Conservation (phyloP, 2,113 vertebrate genomes). For the Stegostoma tigrinum region DNA sequence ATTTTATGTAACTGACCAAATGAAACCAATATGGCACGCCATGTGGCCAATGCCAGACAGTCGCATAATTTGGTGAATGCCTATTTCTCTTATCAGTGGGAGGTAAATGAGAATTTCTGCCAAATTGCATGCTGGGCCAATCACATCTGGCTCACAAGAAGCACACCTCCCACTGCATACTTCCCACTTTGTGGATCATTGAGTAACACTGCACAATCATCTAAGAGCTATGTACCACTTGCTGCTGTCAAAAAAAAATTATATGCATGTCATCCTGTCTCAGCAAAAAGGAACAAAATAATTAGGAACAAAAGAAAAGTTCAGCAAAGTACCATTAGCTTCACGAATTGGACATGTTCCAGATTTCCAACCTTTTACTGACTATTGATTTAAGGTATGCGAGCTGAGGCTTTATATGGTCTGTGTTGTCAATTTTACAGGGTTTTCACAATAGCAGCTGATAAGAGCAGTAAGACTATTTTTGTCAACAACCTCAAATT, state of each 20-base stretch:
- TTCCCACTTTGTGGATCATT: neutral
- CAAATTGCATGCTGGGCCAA: neutral
- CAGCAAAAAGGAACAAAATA: neutral
- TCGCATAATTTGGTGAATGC: neutral
- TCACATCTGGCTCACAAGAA: neutral
- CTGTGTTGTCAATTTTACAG: neutral
- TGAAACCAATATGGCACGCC: neutral
- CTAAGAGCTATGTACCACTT: neutral
- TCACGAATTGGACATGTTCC: neutral
- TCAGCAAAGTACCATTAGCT: neutral
- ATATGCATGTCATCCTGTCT: neutral
- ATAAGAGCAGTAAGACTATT: neutral
- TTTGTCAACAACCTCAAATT: neutral
- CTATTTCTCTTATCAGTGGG: neutral
- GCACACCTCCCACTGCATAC: neutral
- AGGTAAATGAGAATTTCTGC: neutral
- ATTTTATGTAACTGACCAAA: neutral
- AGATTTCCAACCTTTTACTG: neutral
- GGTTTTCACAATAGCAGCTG: neutral
- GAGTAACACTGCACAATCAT: neutral
- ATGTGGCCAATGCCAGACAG: neutral
- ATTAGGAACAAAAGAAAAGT: neutral
- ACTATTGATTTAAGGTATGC: neutral
- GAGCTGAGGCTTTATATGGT: neutral
- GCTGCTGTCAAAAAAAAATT: neutral